Conservation (phyloP, 2,797 vertebrate genomes). For the Chromobotia macracanthus region DNA sequence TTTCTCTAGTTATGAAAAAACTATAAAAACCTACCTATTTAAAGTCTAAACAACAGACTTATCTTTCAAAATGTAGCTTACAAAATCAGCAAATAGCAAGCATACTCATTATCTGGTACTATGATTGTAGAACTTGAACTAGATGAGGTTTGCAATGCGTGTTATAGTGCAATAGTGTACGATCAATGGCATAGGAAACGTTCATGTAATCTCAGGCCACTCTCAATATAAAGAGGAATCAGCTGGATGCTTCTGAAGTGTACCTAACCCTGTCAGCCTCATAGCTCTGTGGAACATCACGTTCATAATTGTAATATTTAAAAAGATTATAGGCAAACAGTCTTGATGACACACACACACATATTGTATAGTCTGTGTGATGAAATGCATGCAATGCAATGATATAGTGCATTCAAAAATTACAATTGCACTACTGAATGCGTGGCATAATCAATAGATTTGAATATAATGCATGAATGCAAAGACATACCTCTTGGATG, state of each 20-base stretch:
- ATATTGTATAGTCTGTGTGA: neutral
- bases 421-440: neutral
- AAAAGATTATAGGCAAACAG: neutral
- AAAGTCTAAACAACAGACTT: too few species aligned
- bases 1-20: too few species aligned
- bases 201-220: neutral
- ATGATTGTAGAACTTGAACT: slow-evolving; percentile 5
- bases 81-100: neutral
- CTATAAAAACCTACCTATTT: too few species aligned
- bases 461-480: neutral
- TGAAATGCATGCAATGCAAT: neutral
- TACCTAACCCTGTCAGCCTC: slow-evolving; percentile 16
- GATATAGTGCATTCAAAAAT: neutral
- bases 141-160: neutral
- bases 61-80: neutral
- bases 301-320: neutral
- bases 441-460: neutral
- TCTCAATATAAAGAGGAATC: slow-evolving; percentile 25
- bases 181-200: slow-evolving; percentile 23
- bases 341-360: neutral
- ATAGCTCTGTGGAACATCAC: slow-evolving; percentile 11
- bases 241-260: neutral
- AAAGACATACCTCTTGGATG: neutral
- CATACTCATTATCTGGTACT: neutral
- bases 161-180: slow-evolving; percentile 26